A percentile compares a stretch with the other conserved stretches of the same genome.
These are phyloP conservation scores for Enteromius treurensis DNA, from an alignment of 2,797 vertebrate genomes.

Conservation along the genomic window DNA sequence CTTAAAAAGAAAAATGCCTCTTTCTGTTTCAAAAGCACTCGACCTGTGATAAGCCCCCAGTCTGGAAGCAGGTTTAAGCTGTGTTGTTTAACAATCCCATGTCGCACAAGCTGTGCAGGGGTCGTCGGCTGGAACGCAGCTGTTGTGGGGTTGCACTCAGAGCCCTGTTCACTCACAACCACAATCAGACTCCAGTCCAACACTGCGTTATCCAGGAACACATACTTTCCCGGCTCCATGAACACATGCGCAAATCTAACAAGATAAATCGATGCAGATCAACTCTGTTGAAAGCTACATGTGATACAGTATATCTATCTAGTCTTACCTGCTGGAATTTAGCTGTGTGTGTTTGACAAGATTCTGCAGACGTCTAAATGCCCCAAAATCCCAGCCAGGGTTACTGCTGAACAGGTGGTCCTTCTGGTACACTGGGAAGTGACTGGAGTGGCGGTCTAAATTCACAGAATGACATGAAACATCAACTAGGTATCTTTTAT, in stretches of 20 bases:
- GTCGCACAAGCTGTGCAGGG: conserved; percentile 82
- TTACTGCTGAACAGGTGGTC: conserved; percentile 92
- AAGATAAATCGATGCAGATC: background rate
- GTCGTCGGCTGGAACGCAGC: conserved; percentile 86
- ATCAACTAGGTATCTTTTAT: background rate
- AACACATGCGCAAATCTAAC: conserved; percentile 91
- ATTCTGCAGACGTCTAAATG: conserved; percentile 84
- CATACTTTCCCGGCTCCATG: conserved; percentile 85
- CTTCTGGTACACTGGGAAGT: conserved; percentile 92
- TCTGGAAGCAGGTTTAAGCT: conserved; percentile 84
- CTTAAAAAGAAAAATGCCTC: background rate
- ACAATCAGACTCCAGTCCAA: conserved; percentile 82
- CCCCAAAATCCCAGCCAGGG: conserved; percentile 89
- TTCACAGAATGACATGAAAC: conserved; percentile 26
- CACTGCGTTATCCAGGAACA: conserved; percentile 83
- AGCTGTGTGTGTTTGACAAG: conserved; percentile 86
- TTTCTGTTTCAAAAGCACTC: background rate
- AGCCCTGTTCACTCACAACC: conserved; percentile 79
- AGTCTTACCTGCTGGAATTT: conserved; percentile 68
- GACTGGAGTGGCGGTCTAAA: conserved; percentile 83
- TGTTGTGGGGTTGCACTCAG: conserved; percentile 74
- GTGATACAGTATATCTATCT: background rate
- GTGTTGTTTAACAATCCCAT: conserved; percentile 77
- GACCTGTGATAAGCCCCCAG: conserved; percentile 86
- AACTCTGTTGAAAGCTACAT: background rate